Conservation (phyloP, 2,113 vertebrate species). For the Numenius arquata region DNA sequence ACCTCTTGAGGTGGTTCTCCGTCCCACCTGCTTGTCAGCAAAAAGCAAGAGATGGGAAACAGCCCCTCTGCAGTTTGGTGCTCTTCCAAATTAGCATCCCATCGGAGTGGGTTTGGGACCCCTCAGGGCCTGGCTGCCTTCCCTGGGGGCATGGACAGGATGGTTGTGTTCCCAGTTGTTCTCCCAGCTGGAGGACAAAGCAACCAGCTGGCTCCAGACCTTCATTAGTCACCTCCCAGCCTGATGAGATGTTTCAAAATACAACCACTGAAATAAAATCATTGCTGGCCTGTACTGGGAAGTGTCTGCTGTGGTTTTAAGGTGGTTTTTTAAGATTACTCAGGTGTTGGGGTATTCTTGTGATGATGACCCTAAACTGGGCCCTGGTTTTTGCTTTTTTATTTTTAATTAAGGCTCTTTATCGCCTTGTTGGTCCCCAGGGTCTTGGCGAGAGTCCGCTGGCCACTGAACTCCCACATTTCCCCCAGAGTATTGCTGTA, state of each 20-base stretch:
- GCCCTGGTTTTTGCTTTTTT: background rate
- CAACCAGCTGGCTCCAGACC: background rate
- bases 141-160: background rate
- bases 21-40: background rate
- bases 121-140: background rate
- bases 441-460: background rate
- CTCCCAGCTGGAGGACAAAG: background rate
- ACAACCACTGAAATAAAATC: accelerated
- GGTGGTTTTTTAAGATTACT: background rate
- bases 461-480: accelerated
- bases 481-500: background rate
- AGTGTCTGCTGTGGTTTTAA: background rate
- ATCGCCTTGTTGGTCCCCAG: background rate
- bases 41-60: background rate
- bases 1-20: background rate
- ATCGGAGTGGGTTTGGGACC: background rate
- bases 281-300: background rate
- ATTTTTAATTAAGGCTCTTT: background rate
- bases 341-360: too few species aligned
- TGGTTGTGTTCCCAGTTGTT: background rate
- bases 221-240: background rate
- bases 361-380: background rate
- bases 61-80: background rate
- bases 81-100: background rate
- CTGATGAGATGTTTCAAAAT: accelerated